Evolutionary conservation across 2,888 invertebrate genomes (phyloP).

Genomic region (Euproctis similis): DNA sequence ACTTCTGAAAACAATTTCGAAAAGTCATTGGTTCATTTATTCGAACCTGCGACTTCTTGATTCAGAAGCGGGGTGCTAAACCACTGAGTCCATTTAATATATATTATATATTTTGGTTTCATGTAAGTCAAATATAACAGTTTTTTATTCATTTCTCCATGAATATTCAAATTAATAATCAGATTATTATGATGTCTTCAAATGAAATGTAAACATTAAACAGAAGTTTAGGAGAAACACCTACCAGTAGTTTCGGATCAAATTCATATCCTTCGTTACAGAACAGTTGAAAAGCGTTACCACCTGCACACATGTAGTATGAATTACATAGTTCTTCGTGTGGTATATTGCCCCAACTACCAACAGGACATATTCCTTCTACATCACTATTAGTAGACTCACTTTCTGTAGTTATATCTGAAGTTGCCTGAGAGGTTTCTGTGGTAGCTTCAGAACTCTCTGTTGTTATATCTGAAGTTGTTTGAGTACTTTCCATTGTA

Average conservation of each 20-base stretch:
- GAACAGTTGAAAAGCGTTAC: slow-evolving; percentile 22
- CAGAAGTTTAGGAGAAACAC: too few relatives aligned
- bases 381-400: slow-evolving; percentile 3
- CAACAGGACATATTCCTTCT: slow-evolving; percentile 2
- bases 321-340: slow-evolving; percentile 10
- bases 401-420: not conserved
- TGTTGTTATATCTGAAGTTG: not conserved
- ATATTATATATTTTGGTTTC: too few relatives aligned
- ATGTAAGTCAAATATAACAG: too few relatives aligned
- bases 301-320: slow-evolving; percentile 26
- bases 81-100: too few relatives aligned
- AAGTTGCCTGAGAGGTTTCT: not conserved
- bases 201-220: too few relatives aligned
- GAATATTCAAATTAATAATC: too few relatives aligned
- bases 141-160: too few relatives aligned
- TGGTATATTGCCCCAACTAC: slow-evolving; percentile 8
- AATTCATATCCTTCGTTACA: slow-evolving; percentile 35
- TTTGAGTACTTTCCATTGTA: not conserved
- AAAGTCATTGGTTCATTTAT: too few relatives aligned
- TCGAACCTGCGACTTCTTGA: too few relatives aligned
- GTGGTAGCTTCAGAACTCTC: not conserved
- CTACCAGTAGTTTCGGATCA: slow-evolving; percentile 16
- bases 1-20: too few relatives aligned
- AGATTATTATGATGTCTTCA: too few relatives aligned
- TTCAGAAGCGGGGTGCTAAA: too few relatives aligned